Evolutionary conservation across 2,797 vertebrate genomes (phyloP), one percentile per base, ranked within the genome.

Genomic region (Argyrosomus regius): DNA sequence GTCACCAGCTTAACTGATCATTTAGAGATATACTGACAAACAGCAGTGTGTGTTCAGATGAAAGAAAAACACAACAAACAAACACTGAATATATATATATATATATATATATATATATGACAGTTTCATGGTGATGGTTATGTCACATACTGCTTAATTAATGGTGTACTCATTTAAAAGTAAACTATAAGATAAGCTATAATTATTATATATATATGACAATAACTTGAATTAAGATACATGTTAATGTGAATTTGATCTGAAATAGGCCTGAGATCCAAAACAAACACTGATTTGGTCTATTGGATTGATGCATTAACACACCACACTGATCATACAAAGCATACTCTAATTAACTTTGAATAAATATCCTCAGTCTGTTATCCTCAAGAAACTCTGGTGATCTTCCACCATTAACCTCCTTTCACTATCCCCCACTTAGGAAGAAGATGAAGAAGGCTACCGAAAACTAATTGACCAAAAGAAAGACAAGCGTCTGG

Each of bases 401-500:
- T 76, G 14, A 63, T 12, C 50, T 43, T 76, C 53, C 5, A 49
- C 7, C 28, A 35, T 64, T 59, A 60, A 78, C 0, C 39, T 68
- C 20, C 16, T 66, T 14, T 71, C 60, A 14, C 53, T 46, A 4
- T 73, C 57, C 20, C 0, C 48, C 49, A 16, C 46, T 10, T 84
- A 99, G 98, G 98, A 97, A 49, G 98, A 99, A 93, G 98, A 99
- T 88, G 98, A 99, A 91, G 98, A 99, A 83, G 98, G 98, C 26
- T 99, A 99, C 77, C 93, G 98, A 22, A 99, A 99, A 78, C 96
- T 99, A 3, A 99, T 99, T 0, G 98, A 99, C 82, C 98, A 99
- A 91, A 99, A 99, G 96, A 99, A 99, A 90, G 98, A 99, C 92
- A 99, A 99, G 90, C 97, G 98, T 12, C 85, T 99, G 93, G 98